Evolutionary conservation across 2,797 vertebrate species (phyloP).

Genomic region (Tiaroga cobitis): DNA sequence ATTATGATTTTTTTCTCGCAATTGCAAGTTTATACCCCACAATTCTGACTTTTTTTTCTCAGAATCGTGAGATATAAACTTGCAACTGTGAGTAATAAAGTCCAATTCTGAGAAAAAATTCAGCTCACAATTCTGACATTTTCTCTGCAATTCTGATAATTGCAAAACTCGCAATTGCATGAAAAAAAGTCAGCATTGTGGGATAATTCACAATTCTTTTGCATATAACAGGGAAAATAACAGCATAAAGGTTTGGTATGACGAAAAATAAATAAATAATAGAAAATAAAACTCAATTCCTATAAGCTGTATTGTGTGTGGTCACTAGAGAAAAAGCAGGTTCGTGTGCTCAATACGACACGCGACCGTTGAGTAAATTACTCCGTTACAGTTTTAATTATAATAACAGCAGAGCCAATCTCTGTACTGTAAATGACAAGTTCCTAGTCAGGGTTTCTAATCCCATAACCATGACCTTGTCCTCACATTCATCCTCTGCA

Average conservation of each 20-base stretch:
- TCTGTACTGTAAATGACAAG: slow-evolving; percentile 26
- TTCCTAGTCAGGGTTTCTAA: slow-evolving; percentile 36
- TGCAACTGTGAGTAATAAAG: no score
- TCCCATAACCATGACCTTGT: slow-evolving; percentile 39
- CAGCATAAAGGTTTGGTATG: neutral
- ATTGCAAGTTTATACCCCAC: no score
- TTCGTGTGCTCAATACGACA: neutral
- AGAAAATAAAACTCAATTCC: neutral
- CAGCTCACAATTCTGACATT: no score
- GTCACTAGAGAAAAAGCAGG: neutral
- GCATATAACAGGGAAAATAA: neutral
- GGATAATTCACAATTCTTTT: neutral
- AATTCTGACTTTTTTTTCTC: no score
- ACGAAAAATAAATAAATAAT: neutral
- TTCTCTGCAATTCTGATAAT: no score
- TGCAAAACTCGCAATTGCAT: neutral
- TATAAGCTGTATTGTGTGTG: neutral
- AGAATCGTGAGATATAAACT: no score
- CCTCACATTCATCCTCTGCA: slow-evolving; percentile 35
- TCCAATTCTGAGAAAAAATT: no score
- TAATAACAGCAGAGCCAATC: slow-evolving; percentile 13
- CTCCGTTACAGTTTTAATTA: slow-evolving; percentile 28
- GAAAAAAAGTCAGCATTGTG: neutral
- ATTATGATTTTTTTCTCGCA: neutral
- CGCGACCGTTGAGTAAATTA: neutral